Evolutionary conservation across 2,888 invertebrate genomes (phyloP).

Genomic region (Gandaritis pyraliata): DNA sequence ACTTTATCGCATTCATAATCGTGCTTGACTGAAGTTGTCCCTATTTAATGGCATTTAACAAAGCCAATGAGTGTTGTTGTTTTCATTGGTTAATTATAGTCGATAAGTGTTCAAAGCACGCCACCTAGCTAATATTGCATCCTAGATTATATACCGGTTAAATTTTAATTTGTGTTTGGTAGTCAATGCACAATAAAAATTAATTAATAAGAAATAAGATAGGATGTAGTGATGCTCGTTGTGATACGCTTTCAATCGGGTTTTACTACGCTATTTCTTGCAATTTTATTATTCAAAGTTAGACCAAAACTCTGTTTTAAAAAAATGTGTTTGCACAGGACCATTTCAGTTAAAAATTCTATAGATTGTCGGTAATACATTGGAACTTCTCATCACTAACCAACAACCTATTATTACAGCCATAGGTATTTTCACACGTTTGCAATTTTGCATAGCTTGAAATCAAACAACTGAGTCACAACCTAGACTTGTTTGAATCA

Average conservation of each 20-base stretch:
- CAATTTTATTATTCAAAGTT: background rate
- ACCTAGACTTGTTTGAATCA: slow-evolving; percentile 7
- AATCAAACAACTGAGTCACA: slow-evolving; percentile 21
- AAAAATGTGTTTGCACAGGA: too few relatives aligned
- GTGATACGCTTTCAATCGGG: slow-evolving; percentile 1
- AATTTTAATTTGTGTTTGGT: slow-evolving; percentile 1
- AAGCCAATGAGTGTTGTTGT: slow-evolving; percentile 35
- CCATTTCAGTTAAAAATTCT: too few relatives aligned
- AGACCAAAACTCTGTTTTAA: too few relatives aligned
- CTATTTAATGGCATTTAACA: slow-evolving; percentile 29
- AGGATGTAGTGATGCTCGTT: slow-evolving; percentile 3
- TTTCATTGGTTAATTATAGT: slow-evolving; percentile 38
- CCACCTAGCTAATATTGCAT: slow-evolving; percentile 34
- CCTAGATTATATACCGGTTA: slow-evolving; percentile 34
- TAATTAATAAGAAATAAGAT: slow-evolving; percentile 8
- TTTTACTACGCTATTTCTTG: background rate
- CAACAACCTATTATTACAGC: background rate
- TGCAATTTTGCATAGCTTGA: slow-evolving; percentile 4
- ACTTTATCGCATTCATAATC: slow-evolving; percentile 16
- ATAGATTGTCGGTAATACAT: too few relatives aligned
- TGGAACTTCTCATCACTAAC: background rate
- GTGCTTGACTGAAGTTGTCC: slow-evolving; percentile 22
- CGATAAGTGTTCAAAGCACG: slow-evolving; percentile 37
- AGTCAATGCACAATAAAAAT: background rate
- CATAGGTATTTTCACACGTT: slow-evolving; percentile 2